A percentile compares a stretch with the other conserved stretches of the same genome.
Evolutionary conservation across 2,797 vertebrate species (phyloP).

Genomic region (Ispidina picta): DNA sequence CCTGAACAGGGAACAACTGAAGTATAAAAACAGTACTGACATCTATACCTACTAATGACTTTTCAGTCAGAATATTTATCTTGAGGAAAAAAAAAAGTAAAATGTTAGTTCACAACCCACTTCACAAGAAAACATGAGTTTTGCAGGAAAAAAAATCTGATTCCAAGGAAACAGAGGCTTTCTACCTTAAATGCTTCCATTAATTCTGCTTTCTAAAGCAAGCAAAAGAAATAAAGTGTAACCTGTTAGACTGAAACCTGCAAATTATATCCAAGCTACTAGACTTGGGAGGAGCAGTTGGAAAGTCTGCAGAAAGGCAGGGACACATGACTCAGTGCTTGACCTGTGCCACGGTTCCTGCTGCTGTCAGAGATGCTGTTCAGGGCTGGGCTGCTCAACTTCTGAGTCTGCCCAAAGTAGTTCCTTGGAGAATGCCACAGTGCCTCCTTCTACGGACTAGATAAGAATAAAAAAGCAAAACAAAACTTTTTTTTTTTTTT

Average conservation of each 20-base stretch:
- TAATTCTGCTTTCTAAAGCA: background rate
- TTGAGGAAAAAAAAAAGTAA: background rate
- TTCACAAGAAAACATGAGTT: background rate
- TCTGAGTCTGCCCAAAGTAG: background rate
- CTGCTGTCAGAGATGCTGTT: accelerated
- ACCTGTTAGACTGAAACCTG: background rate
- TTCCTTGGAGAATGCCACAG: background rate
- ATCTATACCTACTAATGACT: background rate
- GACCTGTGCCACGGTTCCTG: background rate
- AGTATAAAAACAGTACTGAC: background rate
- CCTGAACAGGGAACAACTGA: background rate
- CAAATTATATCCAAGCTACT: background rate
- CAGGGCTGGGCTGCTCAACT: background rate
- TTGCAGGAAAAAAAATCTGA: background rate
- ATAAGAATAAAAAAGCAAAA: background rate
- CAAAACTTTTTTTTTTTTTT: background rate
- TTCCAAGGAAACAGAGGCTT: background rate
- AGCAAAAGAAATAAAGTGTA: background rate
- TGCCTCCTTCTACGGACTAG: background rate
- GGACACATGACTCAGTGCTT: background rate
- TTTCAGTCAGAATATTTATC: background rate
- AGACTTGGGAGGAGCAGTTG: background rate
- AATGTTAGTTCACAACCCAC: background rate
- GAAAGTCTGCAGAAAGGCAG: background rate
- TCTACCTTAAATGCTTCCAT: background rate